phyloP scores from a whole-genome alignment of 2,888 invertebrate genomes.

The Rhorus exstirpatorius region DNA sequence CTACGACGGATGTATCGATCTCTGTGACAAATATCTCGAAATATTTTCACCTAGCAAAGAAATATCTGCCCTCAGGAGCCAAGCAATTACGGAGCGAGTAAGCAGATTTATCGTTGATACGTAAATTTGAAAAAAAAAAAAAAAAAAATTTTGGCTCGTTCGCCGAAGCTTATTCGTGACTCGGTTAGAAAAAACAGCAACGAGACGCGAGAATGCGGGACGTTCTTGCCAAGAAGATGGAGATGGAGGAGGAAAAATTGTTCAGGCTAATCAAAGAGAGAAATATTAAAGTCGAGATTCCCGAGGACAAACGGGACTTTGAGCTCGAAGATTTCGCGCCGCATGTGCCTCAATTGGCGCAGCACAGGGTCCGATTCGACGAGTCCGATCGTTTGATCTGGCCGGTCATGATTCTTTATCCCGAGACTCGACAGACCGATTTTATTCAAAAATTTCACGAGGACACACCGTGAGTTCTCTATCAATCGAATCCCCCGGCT shows the following conservation, averaged over 20 bases:
- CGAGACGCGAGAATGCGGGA: slow-evolving; percentile 88
- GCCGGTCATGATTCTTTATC: slow-evolving; percentile 96
- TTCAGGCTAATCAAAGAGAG: slow-evolving; percentile 86
- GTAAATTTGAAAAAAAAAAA: too few species aligned
- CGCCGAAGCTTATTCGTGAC: slow-evolving; percentile 23
- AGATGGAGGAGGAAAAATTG: slow-evolving; percentile 85
- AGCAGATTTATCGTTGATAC: slow-evolving; percentile 52
- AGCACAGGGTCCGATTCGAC: slow-evolving; percentile 89
- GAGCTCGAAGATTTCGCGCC: slow-evolving; percentile 89
- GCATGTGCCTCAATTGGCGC: slow-evolving; percentile 89
- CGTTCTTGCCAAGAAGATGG: slow-evolving; percentile 85
- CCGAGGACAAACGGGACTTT: slow-evolving; percentile 84
- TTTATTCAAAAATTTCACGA: slow-evolving; percentile 94
- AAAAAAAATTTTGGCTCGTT: not conserved
- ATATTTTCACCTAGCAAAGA: slow-evolving; percentile 86
- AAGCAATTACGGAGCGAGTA: slow-evolving; percentile 87
- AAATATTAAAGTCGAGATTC: slow-evolving; percentile 86
- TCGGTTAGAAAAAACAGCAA: slow-evolving; percentile 86
- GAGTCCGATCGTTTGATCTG: slow-evolving; percentile 90
- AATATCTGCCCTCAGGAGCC: slow-evolving; percentile 86
- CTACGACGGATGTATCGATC: slow-evolving; percentile 90
- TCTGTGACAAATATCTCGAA: slow-evolving; percentile 90
- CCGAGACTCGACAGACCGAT: slow-evolving; percentile 95
- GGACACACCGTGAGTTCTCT: slow-evolving; percentile 87
- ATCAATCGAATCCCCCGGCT: not conserved